phyloP scores from a whole-genome alignment of 30 jellyfish, hydroid and myxozoan genomes.

The Pelagia noctiluca region DNA sequence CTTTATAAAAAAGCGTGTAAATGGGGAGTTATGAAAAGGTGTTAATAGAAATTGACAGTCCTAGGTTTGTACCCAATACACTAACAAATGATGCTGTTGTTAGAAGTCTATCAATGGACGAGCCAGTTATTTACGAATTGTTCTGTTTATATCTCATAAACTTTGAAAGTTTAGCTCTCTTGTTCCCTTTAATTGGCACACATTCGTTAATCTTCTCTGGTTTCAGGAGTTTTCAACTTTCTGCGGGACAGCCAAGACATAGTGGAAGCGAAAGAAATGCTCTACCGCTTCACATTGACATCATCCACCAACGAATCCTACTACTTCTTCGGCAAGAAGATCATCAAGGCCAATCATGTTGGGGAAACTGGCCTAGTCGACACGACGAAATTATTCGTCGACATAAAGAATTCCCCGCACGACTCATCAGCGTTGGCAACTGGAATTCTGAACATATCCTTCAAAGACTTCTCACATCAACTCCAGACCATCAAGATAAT shows the following conservation, averaged over 20 bases:
- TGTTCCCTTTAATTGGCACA: neutral
- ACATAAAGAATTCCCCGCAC: conserved; percentile 35
- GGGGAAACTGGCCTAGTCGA: conserved; percentile 80
- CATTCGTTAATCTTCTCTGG: neutral
- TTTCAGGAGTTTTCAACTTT: conserved; percentile 61
- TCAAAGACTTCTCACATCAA: conserved; percentile 64
- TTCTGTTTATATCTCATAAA: too few relatives aligned
- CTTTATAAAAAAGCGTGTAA: too few relatives aligned
- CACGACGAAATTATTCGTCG: conserved; percentile 72
- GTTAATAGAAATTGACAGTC: too few relatives aligned
- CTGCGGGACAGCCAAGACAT: conserved; percentile 49
- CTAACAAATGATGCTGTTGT: too few relatives aligned
- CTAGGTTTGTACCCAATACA: too few relatives aligned
- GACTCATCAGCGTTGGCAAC: conserved; percentile 23
- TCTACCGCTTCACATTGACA: conserved; percentile 35
- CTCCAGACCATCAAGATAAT: conserved; percentile 55
- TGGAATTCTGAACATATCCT: conserved; percentile 52
- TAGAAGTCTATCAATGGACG: too few relatives aligned
- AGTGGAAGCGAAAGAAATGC: conserved; percentile 78
- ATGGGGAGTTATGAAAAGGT: too few relatives aligned
- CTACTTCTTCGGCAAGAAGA: conserved; percentile 66
- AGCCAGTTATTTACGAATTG: too few relatives aligned
- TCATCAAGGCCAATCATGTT: conserved; percentile 41
- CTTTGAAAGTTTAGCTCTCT: too few relatives aligned
- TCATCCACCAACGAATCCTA: conserved; percentile 42